These are phyloP conservation scores for Eupithecia abbreviata DNA, from an alignment of 2,888 invertebrate genomes.

Conservation along the genomic window DNA sequence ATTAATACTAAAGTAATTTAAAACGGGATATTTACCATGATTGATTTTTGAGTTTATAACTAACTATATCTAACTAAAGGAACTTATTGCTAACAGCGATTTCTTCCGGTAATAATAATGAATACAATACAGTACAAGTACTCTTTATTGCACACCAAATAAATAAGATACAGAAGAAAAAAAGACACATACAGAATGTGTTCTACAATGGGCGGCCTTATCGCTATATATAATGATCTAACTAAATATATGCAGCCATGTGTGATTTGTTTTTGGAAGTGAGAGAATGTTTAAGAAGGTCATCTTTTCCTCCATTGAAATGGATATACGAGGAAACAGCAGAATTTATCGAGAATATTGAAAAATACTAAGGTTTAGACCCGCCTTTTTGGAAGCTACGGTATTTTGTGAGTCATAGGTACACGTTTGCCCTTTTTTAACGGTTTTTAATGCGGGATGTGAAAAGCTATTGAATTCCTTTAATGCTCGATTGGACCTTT, in stretches of 20 bases:
- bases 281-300: neutral
- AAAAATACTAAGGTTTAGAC: constrained; percentile 17
- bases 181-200: no score
- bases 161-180: no score
- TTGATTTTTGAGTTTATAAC: no score
- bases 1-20: no score
- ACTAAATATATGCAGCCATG: neutral
- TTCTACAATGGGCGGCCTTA: no score
- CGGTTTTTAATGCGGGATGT: constrained; percentile 46
- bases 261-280: neutral
- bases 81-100: no score
- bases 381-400: constrained; percentile 38
- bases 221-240: neutral
- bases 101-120: no score
- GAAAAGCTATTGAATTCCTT: constrained; percentile 29
- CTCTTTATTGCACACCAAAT: no score
- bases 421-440: constrained; percentile 48
- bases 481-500: constrained; percentile 11
- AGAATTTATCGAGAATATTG: constrained; percentile 16
- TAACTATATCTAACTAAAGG: no score
- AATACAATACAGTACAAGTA: no score
- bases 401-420: constrained; percentile 44
- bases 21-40: no score
- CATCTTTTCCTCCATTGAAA: neutral
- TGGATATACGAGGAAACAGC: constrained; percentile 4